Percentiles rank a stretch among this genome's conserved stretches.
Evolutionary conservation across 2,113 vertebrate species (phyloP).

Genomic region (Suricata suricatta): DNA sequence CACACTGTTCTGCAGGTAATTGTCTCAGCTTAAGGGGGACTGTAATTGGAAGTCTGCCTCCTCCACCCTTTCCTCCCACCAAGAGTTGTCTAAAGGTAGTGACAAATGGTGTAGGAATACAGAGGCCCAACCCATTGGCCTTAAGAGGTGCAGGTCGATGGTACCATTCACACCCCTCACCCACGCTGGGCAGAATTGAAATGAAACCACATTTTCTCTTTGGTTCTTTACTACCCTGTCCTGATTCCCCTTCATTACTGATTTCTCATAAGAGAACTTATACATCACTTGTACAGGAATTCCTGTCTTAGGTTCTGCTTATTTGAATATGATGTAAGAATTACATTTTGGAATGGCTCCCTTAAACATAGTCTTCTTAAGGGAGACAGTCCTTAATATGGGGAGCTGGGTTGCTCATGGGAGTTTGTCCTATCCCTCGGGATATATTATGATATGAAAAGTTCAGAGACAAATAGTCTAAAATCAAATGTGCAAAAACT

Average conservation of each 20-base stretch:
- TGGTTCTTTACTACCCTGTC: too few relatives aligned
- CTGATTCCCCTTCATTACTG: background rate
- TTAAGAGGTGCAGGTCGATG: background rate
- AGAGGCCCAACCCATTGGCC: background rate
- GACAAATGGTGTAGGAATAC: background rate
- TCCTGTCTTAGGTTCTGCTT: background rate
- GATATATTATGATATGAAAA: background rate
- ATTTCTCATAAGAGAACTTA: background rate
- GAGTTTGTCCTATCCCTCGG: background rate
- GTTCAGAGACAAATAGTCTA: background rate
- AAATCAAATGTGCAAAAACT: background rate
- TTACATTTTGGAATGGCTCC: accelerated
- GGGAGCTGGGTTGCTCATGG: background rate
- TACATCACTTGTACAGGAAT: too few relatives aligned
- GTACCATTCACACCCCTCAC: background rate
- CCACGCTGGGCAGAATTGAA: too few relatives aligned
- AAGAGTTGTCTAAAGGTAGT: background rate
- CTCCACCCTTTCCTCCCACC: background rate
- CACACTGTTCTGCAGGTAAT: background rate
- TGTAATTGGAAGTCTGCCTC: background rate
- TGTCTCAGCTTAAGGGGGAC: background rate
- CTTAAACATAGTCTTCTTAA: background rate
- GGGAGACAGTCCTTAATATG: too few relatives aligned
- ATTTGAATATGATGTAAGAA: background rate
- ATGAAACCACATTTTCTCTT: background rate